Percentiles rank a stretch among this genome's conserved stretches.
These are phyloP conservation scores for Melanerpes aurifrons DNA, from an alignment of 2,113 vertebrate genomes.

Conservation along the genomic window DNA sequence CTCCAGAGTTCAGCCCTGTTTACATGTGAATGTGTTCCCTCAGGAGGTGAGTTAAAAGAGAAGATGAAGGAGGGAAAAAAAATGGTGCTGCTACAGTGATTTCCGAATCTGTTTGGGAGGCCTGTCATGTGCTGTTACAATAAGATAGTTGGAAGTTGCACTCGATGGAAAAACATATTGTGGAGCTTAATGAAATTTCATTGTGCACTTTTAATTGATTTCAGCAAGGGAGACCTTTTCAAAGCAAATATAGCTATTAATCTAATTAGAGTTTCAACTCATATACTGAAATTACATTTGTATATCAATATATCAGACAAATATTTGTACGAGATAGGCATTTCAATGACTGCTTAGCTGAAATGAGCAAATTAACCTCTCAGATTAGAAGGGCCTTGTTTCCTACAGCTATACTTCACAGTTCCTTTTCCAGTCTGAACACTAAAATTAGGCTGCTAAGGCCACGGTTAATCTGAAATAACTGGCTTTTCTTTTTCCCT, in stretches of 20 bases:
- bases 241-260: constrained; percentile 70
- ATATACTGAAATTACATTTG: constrained; percentile 56
- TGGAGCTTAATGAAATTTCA: constrained; percentile 61
- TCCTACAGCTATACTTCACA: constrained; percentile 33
- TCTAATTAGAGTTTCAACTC: constrained; percentile 58
- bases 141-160: constrained; percentile 31
- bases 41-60: background rate
- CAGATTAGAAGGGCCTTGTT: constrained; percentile 13
- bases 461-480: background rate
- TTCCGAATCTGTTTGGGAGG: background rate
- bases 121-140: constrained; percentile 2
- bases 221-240: constrained; percentile 57
- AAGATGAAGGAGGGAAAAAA: constrained; percentile 4
- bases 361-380: constrained; percentile 53
- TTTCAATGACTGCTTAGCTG: background rate
- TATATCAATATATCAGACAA: constrained; percentile 52
- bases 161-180: constrained; percentile 52
- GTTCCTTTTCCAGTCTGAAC: background rate
- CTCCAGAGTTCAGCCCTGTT: background rate
- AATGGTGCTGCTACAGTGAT: background rate
- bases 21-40: background rate
- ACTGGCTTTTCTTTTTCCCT: background rate
- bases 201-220: constrained; percentile 60
- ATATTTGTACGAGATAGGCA: constrained; percentile 60
- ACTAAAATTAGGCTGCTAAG: background rate